These are phyloP conservation scores for Neoarius graeffei DNA, from an alignment of 2,113 vertebrate genomes.

Conservation along the genomic window DNA sequence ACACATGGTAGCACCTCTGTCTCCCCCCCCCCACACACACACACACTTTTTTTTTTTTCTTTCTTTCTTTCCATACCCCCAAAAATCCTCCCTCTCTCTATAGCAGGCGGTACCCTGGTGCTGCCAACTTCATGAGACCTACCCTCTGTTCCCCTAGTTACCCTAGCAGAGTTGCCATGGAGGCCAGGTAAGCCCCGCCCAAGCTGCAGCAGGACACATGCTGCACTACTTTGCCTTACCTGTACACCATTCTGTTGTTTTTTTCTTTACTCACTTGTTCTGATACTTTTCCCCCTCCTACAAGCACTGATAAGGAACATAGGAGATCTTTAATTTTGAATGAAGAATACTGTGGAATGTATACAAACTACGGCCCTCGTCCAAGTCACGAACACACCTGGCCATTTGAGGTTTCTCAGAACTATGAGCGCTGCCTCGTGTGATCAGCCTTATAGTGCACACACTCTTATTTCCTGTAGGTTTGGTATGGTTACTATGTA, in stretches of 20 bases:
- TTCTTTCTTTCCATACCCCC: background rate
- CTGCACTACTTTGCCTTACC: constrained; percentile 75
- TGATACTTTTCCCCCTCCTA: constrained; percentile 24
- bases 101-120: constrained; percentile 29
- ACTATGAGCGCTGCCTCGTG: background rate
- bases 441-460: background rate
- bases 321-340: constrained; percentile 53
- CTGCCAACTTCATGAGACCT: constrained; percentile 47
- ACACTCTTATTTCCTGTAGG: background rate
- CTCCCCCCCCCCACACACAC: background rate
- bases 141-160: constrained; percentile 47
- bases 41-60: background rate
- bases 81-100: background rate
- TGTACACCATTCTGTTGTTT: constrained; percentile 49
- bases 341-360: constrained; percentile 69
- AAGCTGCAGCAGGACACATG: constrained; percentile 72
- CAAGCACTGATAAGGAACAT: constrained; percentile 55
- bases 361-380: constrained; percentile 53
- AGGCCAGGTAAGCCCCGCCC: constrained; percentile 74
- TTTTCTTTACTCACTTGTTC: background rate
- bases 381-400: constrained; percentile 47
- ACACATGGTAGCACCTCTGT: constrained; percentile 67
- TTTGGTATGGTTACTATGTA: constrained; percentile 55
- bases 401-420: constrained; percentile 8
- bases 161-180: constrained; percentile 69